Conservation (phyloP, 2,797 vertebrate species). For the Artibeus lituratus region DNA sequence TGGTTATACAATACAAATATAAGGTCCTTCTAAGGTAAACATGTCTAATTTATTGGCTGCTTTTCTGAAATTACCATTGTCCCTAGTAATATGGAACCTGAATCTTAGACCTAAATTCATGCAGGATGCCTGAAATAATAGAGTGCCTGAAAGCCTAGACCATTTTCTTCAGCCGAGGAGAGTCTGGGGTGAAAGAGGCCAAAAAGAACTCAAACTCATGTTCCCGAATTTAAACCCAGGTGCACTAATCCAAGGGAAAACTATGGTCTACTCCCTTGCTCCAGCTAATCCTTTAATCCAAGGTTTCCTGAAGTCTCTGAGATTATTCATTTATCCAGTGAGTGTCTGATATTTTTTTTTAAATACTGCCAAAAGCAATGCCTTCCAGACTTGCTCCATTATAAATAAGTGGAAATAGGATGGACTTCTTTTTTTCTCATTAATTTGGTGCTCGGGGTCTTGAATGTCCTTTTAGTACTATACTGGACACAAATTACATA, state of each 20-base stretch:
- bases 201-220: neutral
- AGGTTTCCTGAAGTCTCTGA: slow-evolving; percentile 46
- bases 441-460: neutral
- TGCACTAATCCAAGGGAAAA: slow-evolving; percentile 2
- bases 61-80: neutral
- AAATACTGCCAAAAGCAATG: slow-evolving; percentile 27
- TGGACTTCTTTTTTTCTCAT: neutral
- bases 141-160: neutral
- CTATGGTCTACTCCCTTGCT: neutral
- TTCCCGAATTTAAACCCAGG: slow-evolving; percentile 7
- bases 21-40: neutral
- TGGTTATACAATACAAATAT: neutral
- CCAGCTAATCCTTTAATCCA: slow-evolving; percentile 10
- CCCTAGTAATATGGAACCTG: neutral
- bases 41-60: neutral
- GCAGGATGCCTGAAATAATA: neutral
- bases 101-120: neutral
- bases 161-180: neutral
- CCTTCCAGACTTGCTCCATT: neutral
- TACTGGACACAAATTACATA: neutral
- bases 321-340: neutral
- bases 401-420: neutral
- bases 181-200: neutral
- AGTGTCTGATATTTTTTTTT: neutral
- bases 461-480: neutral